Percentiles rank a stretch among this genome's conserved stretches.
Conservation (phyloP, 2,797 vertebrate species). For the Characodon lateralis region DNA sequence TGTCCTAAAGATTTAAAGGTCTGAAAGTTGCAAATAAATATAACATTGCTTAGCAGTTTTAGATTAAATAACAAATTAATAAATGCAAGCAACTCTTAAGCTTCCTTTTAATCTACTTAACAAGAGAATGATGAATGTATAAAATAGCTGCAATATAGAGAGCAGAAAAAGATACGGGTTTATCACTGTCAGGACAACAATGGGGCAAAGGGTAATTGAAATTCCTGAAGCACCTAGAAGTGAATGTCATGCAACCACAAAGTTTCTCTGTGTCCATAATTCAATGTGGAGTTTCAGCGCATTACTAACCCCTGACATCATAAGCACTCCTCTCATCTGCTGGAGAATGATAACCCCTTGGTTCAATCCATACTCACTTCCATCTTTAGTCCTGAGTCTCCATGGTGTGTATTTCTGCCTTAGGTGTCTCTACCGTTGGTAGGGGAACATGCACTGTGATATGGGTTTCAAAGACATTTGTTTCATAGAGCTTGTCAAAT, state of each 20-base stretch:
- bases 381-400: background rate
- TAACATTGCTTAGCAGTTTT: background rate
- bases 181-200: background rate
- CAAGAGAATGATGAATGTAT: background rate
- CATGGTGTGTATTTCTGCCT: background rate
- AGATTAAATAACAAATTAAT: background rate
- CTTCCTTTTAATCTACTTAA: background rate
- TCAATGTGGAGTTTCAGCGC: slow-evolving; percentile 4
- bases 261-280: slow-evolving; percentile 1
- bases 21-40: background rate
- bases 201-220: slow-evolving; percentile 19
- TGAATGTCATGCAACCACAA: slow-evolving; percentile 16
- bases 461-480: background rate
- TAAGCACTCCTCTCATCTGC: background rate
- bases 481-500: background rate
- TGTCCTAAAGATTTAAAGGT: no score
- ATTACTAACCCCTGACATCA: slow-evolving; percentile 8
- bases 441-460: background rate
- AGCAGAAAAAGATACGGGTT: background rate
- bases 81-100: background rate
- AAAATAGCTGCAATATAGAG: background rate
- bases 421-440: background rate
- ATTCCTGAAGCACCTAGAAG: slow-evolving; percentile 11
- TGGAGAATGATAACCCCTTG: background rate
- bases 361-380: background rate